Evolutionary conservation across 2,113 vertebrate species (phyloP), one percentile per base, ranked within the genome.

Genomic region (Serilophus lunatus): DNA sequence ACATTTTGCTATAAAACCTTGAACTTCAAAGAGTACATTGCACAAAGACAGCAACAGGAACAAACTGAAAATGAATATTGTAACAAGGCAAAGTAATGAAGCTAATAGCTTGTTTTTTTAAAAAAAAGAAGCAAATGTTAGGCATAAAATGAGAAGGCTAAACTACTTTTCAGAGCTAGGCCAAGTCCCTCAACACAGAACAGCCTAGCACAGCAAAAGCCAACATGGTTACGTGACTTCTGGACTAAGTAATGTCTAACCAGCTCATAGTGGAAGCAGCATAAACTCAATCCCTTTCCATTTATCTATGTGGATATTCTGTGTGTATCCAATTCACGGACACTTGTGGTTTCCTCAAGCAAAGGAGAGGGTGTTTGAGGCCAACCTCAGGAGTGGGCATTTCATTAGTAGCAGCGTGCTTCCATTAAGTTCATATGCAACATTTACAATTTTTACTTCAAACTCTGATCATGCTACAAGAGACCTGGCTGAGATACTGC

Each of bases 21-120:
- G 82, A 96, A 86, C 87, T 95, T 96, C 92, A 88, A 90, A 95
- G 80, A 86, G 13, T 56, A 64, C 42, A 16, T 16, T 69, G 47
- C 49, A 91, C 56, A 93, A 93, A 97, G 81, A 74, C 59, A 82
- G 54, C 51, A 89, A 65, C 15, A 82, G 38, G 44, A 26, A 86
- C 72, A 94, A 96, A 96, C 3, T 81, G 76, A 90, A 49, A 87
- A 88, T 76, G 0, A 82, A n/a, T 80, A 88, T 76, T 75, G 36
- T 56, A 96, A 86, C 31, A 72, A 59, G 23, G 57, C 66, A 88
- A 95, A 82, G 82, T 33, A 92, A 91, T 65, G 10, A 68, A 87
- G 26, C 17, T 61, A 84, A 91, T n/a, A 38, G 53, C 22, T 85
- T 75, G 10, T 70, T 88, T 64, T 36, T 36, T 6, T n/a, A n/a